Conservation (phyloP, 2,113 vertebrate species). For the Aspidoscelis tigris region DNA sequence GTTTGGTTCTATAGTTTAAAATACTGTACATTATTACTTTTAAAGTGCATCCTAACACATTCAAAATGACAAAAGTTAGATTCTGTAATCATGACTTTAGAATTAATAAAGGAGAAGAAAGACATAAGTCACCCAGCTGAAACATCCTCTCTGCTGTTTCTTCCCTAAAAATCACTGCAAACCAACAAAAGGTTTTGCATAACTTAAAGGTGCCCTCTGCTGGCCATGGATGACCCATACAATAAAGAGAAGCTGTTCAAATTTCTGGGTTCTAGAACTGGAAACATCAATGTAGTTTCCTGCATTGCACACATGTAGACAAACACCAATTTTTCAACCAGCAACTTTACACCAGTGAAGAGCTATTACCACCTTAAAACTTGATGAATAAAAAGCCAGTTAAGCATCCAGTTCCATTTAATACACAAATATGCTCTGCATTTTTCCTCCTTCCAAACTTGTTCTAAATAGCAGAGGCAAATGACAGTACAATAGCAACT, state of each 20-base stretch:
- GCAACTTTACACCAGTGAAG: conserved; percentile 6
- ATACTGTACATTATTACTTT: not conserved
- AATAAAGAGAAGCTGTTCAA: conserved; percentile 1
- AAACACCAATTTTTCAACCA: conserved; percentile 27
- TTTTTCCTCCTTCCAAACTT: not conserved
- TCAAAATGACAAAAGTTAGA: conserved; percentile 5
- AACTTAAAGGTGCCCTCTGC: conserved; percentile 71
- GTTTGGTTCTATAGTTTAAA: rapidly evolving
- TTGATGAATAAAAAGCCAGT: conserved; percentile 12
- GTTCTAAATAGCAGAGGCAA: conserved; percentile 20
- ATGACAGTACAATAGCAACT: conserved; percentile 27
- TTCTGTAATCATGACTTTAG: conserved; percentile 43
- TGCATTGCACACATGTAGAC: rapidly evolving
- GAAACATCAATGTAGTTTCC: not conserved
- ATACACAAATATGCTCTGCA: not conserved
- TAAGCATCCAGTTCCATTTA: conserved; percentile 24
- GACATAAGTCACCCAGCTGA: conserved; percentile 17
- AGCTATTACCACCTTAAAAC: conserved; percentile 8
- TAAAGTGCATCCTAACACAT: not conserved
- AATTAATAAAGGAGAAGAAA: not conserved
- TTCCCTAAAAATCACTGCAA: conserved; percentile 43
- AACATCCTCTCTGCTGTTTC: conserved; percentile 51
- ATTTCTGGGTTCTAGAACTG: not conserved
- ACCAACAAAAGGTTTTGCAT: conserved; percentile 2
- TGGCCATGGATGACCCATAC: conserved; percentile 46